Evolutionary conservation across 2,888 invertebrate species (phyloP), one percentile per base, ranked within the genome.

Genomic region (Eupelmus urozonus): DNA sequence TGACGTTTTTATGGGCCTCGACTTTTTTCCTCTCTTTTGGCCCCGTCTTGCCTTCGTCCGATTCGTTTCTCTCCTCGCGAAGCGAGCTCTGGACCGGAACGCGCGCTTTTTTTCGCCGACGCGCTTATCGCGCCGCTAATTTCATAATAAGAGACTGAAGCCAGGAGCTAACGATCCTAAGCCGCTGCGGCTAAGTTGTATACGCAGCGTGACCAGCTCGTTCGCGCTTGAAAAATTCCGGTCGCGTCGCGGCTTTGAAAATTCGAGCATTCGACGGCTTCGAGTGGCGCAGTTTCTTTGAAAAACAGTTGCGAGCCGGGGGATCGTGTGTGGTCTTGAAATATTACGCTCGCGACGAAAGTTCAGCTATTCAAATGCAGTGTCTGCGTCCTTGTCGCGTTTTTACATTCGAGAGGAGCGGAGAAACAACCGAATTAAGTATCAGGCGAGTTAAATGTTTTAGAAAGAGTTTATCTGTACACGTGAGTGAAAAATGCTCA

Each of bases 1-100:
- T 88, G 88, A 89, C 89, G 88, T 88, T 89, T 88, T 89, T 88
- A 89, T 89, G 88, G 87, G 85, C 88, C 88, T 86, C 87, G 84
- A 85, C 16, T 42, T 9, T 70, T 18, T 29, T 42, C 42, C 57
- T 69, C 69, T 40, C 53, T 67, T 1, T 18, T 18, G 1, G 34
- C 16, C 25, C 11, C 55, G 23, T 57, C 16, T 57, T 27, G 3
- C 49, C 9, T 11, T 11, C 5, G 16, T 3, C 9, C 16, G 49
- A 49, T 9, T 3, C 49, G 49, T 53, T 20, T 20, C 2, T 2
- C 4, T 20, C 11, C 53, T 9, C 34, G 34, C n/a, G 9, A 34
- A 34, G 20, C 53, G 53, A 7, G 3, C 69, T 78, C 75, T 79
- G 0, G 0, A 18, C 27, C 16, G n/a, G n/a, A n/a, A n/a, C 20